Evolutionary conservation across 2,113 vertebrate species (phyloP), one percentile per base, ranked within the genome.

Genomic region (Grammomys surdaster): DNA sequence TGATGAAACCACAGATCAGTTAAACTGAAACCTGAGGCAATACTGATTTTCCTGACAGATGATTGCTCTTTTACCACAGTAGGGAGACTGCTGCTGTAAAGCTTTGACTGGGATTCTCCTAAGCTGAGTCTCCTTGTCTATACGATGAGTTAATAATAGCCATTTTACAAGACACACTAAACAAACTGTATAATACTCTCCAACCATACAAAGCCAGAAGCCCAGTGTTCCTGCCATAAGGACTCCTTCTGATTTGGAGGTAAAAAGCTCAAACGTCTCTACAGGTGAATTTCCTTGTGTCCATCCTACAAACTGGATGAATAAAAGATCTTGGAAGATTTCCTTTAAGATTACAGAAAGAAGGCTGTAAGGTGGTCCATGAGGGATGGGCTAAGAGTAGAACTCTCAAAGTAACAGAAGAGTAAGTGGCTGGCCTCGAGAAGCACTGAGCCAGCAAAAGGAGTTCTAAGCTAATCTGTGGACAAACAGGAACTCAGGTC

Each of bases 331-430:
- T 22, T n/a, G 16, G 19, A 70, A 72, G 69, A 58, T 43, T 76
- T 75, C 28, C 89, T 84, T 70, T 89, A 90, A 90, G 77, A 92
- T 31, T 73, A 92, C 60, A 95, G 51, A 95, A 26, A 48, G 33
- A 5, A 36, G 22, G n/a, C 14, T 51, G 11, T 65, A 51, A 40
- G 24, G 4, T 54, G n/a, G 69, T 40, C 82, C 48, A 65, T 85
- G 76, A 96, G 31, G 58, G 54, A 63, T 9, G 31, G 69, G 60
- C 26, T 20, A 4, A 40, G 33, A 5, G 10, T 40, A 73, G 70
- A 82, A 22, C 46, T 54, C 88, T 87, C 56, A 56, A 28, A 91
- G 63, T 1, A 36, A 88, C 56, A 26, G 85, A 20, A 73, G 82
- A 48, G 78, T 65, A 76, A 80, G 28, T 51, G 70, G 82, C 28